Evolutionary conservation across 2,888 invertebrate genomes (phyloP).

Genomic region (Dicranocentrus wangi): DNA sequence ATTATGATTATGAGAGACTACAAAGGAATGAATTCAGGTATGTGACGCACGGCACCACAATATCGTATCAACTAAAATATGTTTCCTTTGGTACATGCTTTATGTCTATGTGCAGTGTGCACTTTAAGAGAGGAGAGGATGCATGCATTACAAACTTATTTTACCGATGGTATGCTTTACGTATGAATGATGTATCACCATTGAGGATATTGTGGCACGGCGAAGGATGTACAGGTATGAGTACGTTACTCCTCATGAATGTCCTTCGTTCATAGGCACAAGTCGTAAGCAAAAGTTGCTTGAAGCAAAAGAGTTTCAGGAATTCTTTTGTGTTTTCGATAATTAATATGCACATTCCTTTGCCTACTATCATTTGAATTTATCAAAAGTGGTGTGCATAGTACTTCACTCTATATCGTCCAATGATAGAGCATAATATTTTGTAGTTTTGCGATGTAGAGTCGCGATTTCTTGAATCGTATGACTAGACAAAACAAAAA

Average conservation of each 20-base stretch:
- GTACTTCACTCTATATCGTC: background rate
- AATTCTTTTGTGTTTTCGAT: constrained; percentile 61
- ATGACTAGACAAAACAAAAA: no score
- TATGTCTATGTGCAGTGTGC: background rate
- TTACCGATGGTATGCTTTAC: background rate
- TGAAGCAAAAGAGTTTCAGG: constrained; percentile 35
- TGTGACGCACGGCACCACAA: constrained; percentile 51
- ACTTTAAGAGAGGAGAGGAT: no score
- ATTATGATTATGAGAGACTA: constrained; percentile 40
- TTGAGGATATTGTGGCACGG: constrained; percentile 36
- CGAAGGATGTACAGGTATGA: constrained; percentile 30
- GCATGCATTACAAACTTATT: no score
- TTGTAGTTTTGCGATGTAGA: no score
- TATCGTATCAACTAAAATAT: constrained; percentile 16
- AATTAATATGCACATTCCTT: constrained; percentile 62
- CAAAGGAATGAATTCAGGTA: constrained; percentile 60
- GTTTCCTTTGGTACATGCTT: constrained; percentile 21
- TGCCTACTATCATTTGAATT: constrained; percentile 35
- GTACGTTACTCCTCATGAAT: background rate
- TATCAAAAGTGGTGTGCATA: constrained; percentile 24
- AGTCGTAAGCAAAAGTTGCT: constrained; percentile 21
- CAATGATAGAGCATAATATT: no score
- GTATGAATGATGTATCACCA: constrained; percentile 59
- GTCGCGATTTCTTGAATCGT: no score
- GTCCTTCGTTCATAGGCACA: constrained; percentile 35